phyloP scores from a whole-genome alignment of 2,113 vertebrate genomes.

The Phyllostomus hastatus region DNA sequence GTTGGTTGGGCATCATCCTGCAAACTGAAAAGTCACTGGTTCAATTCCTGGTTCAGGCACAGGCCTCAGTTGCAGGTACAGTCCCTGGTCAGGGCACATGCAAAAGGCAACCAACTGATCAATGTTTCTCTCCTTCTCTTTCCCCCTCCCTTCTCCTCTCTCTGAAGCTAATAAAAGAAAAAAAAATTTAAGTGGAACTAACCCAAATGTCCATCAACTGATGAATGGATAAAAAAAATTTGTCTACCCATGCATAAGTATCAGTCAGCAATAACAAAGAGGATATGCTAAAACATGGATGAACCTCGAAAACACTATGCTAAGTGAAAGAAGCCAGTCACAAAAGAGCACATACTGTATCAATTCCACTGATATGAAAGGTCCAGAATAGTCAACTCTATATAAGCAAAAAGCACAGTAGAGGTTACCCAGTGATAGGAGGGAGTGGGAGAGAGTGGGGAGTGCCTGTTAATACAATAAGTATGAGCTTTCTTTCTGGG shows the following conservation, averaged over 20 bases:
- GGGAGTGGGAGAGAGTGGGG: rapidly evolving
- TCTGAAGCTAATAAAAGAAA: too few species aligned
- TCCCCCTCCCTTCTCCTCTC: too few species aligned
- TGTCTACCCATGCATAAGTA: background rate
- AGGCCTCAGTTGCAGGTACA: too few species aligned
- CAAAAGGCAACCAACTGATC: too few species aligned
- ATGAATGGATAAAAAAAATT: background rate
- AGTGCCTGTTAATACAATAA: background rate
- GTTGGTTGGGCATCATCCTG: too few species aligned
- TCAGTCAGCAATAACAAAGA: background rate
- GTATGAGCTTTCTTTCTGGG: background rate
- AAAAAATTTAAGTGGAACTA: background rate
- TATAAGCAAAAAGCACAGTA: background rate
- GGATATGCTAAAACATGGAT: background rate
- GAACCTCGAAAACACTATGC: background rate
- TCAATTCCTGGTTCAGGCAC: too few species aligned
- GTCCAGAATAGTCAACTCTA: background rate
- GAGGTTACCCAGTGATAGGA: background rate
- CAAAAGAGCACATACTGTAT: background rate
- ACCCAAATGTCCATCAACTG: background rate
- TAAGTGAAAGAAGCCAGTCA: background rate
- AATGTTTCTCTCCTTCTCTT: too few species aligned
- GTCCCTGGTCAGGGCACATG: too few species aligned
- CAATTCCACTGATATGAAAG: background rate
- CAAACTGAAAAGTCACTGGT: too few species aligned